Evolutionary conservation across 2,888 invertebrate species (phyloP), one percentile per base, ranked within the genome.

Genomic region (Nineta flava): DNA sequence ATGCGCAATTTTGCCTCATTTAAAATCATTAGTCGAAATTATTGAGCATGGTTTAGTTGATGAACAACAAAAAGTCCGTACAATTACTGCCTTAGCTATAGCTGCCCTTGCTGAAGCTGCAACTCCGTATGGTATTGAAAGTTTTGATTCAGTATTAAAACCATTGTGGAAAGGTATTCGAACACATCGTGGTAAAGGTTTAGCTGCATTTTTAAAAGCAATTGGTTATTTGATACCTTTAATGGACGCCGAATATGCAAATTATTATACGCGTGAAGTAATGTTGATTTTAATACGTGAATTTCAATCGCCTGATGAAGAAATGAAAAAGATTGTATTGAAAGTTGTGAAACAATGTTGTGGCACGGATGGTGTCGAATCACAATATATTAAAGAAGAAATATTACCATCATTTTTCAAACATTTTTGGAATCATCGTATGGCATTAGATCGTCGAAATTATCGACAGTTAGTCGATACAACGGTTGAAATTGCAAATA

Each of bases 341-440:
- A 99, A 99, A 76, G 93, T 97, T 53, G 99, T 99, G 52, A 99
- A 99, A 67, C 99, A 99, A 70, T 99, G 99, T 70, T 99, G 99
- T 64, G 96, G 94, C 9, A 99, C 99, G 0, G 99, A 99, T 66
- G 99, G 99, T 81, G 99, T 99, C 48, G 99, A 99, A 66, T 84
- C 99, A 0, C 93, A 95, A 62, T 99, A 99, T 62, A 99, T 99
- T 57, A 96, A 97, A 71, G 96, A 97, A 60, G 99, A 99, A 66
- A 99, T 99, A 59, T 71, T 97, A 57, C 96, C 96, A 1, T 94
- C 95, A 61, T 97, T 96, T 70, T 97, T 97, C 72, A 95, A 94
- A 68, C 93, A 96, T 68, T 99, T 99, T 71, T 99, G 99, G 99
- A 99, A 99, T 65, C 99, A 99, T 65, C 80, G 99, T 55, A 99